Evolutionary conservation across 1,140 invertebrate species (phyloP).

Genomic region (Trialeurodes vaporariorum): DNA sequence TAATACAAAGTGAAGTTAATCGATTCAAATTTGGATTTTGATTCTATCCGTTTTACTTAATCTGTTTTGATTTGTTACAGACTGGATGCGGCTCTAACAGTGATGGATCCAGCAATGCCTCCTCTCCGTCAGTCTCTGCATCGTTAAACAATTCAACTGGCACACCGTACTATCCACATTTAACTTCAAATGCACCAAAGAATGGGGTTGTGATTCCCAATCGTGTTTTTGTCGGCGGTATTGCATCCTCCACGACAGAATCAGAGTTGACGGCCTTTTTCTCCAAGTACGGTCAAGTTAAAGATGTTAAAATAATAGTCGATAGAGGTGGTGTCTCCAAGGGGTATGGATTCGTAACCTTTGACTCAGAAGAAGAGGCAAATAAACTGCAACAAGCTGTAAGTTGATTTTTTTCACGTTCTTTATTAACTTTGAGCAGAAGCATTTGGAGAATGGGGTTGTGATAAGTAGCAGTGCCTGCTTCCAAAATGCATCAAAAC

Average conservation of each 20-base stretch:
- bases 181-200: neutral
- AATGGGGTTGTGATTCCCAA: conserved; percentile 72
- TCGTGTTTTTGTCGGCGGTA: conserved; percentile 89
- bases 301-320: conserved; percentile 86
- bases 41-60: neutral
- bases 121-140: neutral
- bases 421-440: too few relatives aligned
- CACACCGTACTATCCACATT: neutral
- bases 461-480: too few relatives aligned
- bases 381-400: conserved; percentile 55
- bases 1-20: neutral
- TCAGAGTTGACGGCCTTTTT: conserved; percentile 70
- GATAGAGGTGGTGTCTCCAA: conserved; percentile 88
- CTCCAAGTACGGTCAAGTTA: conserved; percentile 78
- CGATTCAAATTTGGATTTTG: neutral
- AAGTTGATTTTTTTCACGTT: too few relatives aligned
- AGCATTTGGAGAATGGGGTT: too few relatives aligned
- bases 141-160: neutral
- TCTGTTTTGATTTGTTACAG: neutral
- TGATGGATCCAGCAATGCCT: neutral
- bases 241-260: conserved; percentile 73
- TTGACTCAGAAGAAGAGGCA: conserved; percentile 83
- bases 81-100: neutral
- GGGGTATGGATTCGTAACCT: conserved; percentile 92
- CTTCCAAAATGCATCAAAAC: too few relatives aligned